These are phyloP conservation scores for Ennomos fuscantarius DNA, from an alignment of 2,888 invertebrate species.

Conservation along the genomic window DNA sequence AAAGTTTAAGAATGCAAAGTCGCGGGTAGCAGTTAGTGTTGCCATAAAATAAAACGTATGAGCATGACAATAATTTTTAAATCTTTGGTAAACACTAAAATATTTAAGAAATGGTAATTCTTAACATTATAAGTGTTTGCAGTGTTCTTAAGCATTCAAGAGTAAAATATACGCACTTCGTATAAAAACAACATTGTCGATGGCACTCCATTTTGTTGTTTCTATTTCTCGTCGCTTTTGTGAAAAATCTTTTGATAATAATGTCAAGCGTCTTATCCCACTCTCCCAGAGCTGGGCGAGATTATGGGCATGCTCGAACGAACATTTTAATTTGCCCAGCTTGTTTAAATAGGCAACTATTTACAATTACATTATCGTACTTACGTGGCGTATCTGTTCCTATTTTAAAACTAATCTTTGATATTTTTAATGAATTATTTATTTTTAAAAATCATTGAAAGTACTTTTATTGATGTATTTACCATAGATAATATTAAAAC, in stretches of 20 bases:
- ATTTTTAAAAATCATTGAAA: no score
- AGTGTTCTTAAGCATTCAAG: constrained; percentile 48
- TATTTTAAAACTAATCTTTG: no score
- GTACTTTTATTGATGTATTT: no score
- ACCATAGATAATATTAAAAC: no score
- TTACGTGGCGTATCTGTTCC: no score
- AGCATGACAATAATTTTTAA: constrained; percentile 18
- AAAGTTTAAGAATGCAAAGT: no score
- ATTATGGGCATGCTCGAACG: no score
- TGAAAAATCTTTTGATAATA: constrained; percentile 26
- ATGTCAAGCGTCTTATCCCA: constrained; percentile 27
- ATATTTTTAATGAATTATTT: no score
- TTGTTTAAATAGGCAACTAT: neutral
- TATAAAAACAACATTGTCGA: constrained; percentile 52
- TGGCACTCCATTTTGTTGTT: constrained; percentile 44
- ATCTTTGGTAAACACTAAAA: constrained; percentile 55
- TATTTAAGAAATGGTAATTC: constrained; percentile 51
- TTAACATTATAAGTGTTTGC: constrained; percentile 64
- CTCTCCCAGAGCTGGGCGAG: constrained; percentile 10
- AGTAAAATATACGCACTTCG: constrained; percentile 33
- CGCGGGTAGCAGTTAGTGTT: no score
- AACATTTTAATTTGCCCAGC: constrained; percentile 19
- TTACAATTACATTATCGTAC: constrained; percentile 4
- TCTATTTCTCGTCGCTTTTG: constrained; percentile 42
- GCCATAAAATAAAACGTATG: neutral